Evolutionary conservation across 1,140 invertebrate genomes (phyloP).

Genomic region (Ridgeia piscesae): DNA sequence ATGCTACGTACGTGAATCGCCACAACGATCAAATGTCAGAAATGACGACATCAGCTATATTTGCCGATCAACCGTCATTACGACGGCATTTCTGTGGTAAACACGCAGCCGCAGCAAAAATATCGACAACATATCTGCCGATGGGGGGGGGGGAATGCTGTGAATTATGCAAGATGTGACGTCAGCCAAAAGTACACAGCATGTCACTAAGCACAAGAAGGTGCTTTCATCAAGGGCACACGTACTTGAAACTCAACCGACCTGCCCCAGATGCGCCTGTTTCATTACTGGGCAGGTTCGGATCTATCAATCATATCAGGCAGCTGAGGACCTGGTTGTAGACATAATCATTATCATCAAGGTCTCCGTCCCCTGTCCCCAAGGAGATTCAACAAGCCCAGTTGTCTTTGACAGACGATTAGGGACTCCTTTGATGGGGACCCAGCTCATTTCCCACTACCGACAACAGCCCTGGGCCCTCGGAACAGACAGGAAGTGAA

Average conservation of each 20-base stretch:
- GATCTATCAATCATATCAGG: neutral
- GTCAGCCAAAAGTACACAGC: neutral
- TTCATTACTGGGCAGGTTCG: neutral
- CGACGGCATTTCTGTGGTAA: no score
- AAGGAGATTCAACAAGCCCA: neutral
- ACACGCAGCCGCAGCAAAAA: no score
- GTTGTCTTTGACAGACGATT: neutral
- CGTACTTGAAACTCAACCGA: neutral
- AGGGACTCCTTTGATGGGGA: neutral
- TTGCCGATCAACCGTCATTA: no score
- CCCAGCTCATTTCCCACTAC: neutral
- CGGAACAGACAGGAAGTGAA: neutral
- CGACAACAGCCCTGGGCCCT: neutral
- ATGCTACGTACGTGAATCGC: no score
- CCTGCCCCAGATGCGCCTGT: neutral
- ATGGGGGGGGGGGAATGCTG: neutral
- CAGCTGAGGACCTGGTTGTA: neutral
- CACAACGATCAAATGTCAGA: no score
- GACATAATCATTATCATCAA: neutral
- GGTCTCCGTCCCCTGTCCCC: neutral
- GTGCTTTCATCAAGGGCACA: neutral
- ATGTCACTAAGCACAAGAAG: neutral
- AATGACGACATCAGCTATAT: no score
- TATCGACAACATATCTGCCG: neutral
- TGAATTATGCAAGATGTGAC: neutral